Base-by-base conservation (phyloP, 2,888 invertebrate species). In the Gastracanthus pulcherrimus region DNA sequence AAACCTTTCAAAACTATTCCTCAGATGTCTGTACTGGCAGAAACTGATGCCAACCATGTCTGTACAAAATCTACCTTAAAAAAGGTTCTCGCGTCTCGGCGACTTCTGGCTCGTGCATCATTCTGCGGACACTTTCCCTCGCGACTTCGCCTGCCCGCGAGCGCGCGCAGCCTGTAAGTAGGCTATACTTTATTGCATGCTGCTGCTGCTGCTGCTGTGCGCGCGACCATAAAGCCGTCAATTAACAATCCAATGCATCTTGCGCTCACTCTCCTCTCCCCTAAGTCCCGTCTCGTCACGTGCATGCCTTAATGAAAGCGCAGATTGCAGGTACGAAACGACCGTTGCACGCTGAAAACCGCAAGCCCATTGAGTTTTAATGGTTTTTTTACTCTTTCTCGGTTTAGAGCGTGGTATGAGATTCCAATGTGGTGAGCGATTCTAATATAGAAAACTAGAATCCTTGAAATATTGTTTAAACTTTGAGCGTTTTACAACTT, bases 91-190 rank as follows among this genome's bases (percentile, higher is more conserved):
- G n/a, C n/a, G 4, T 6, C 31, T 16, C 38, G n/a, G 31, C 48
- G 19, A 6, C 23, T 34, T 45, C 31, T n/a, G 23, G 26, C 48
- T 69, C 31, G 19, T 55, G 74, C 45, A 74, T 62, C 74, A 74
- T 74, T 74, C 34, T 51, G 48, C 76, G 69, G n/a, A 45, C 45
- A 62, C 72, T 72, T 79, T 78, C 19, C 66, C 45, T 48, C 55
- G 19, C 9, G 36, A 9, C 36, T n/a, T 11, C 19, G 23, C n/a
- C 19, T 64, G 1, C 16, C 48, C 7, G 9, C 58, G 5, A 2
- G 31, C 2, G 23, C 38, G 36, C 38, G 11, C 41, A 51, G 75
- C 51, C 58, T 41, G 41, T 51, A 75, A 80, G 41, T 70, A 80
- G 75, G 75, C 75, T 80, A n/a, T n/a, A n/a, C n/a, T 64, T 11